Base-by-base conservation (phyloP, 2,113 vertebrate species). In the Vulpes ferrilata region DNA sequence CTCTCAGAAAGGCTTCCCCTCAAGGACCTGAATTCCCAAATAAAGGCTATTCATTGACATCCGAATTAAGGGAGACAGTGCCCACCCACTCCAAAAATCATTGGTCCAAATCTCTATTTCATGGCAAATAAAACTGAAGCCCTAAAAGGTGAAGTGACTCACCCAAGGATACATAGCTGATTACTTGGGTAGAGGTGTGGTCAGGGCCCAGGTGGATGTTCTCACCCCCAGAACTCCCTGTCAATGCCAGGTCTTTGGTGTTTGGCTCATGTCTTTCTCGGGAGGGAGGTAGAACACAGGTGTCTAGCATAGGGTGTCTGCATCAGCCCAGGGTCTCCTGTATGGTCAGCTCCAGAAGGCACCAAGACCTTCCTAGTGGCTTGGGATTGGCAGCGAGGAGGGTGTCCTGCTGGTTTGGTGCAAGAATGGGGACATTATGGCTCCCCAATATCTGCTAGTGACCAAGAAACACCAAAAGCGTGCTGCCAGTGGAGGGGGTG, bases 21-120 rank as follows among this genome's bases (percentile, higher is more conserved):
- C 30, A 60, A 82, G 62, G 95, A 57, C 12, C 86, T 55, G 76
- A 87, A 71, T 38, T 84, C 65, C 90, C 73, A 73, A 95, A 62
- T 64, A 62, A 86, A 71, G 38, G 32, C 48, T 88, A 11, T 20
- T 92, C 8, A 5, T 3, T 6, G 20, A 71, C 48, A 73, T 55
- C 25, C 80, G 30, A 20, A 86, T 53, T 23, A 82, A 65, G n/a
- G 69, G 73, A 93, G 65, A 78, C 0, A 73, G 7, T 67, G 51
- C 11, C 53, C 22, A 55, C 3, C 27, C 64, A n/a, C 51, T 78
- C 85, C 81, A 73, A 55, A 97, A 83, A 71, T 20, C 89, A 30
- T 2, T 53, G 57, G 60, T 35, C 74, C 65, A 84, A 93, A 96
- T 57, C 55, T 88, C 53, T 32, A 13, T 48, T 82, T 97, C 60